Base-by-base conservation (phyloP, 2,113 vertebrate species). In the Rafetus swinhoei region DNA sequence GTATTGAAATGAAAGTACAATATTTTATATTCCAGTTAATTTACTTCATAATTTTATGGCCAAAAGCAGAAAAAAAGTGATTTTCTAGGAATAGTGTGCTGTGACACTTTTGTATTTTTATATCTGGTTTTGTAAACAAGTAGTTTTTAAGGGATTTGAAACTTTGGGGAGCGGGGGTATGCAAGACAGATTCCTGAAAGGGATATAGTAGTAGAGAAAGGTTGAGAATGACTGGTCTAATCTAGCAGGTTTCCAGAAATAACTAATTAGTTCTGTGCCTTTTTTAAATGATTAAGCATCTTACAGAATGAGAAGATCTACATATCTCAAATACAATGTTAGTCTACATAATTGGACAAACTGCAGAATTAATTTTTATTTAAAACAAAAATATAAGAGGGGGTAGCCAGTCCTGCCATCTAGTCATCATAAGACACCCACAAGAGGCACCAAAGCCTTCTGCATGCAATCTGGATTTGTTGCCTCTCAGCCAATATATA, bases 211-310 rank as follows among this genome's bases (percentile, higher is more conserved):
- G 53, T 54, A 10, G 10, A 14, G 53, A 54, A 54, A 54, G 53
- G 7, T 54, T 54, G 53, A 13, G 53, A 54, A 11, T 13, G 9
- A 13, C 53, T 54, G 53, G 24, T 74, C 72, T 62, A 76, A 91
- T 21, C 56, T 35, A 81, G 15, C 76, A 53, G 14, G n/a, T 60
- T 94, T 92, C 60, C 62, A 88, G 79, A 77, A 94, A 81, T 7
- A 60, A 86, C 57, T 9, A 87, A 95, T 86, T 89, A 96, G 84
- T 76, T 50, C 35, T 0, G n/a, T 29, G 69, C 32, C 81, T 84
- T 87, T 89, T 84, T 60, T 39, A 57, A 86, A 86, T 0, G 0
- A 55, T 2, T 45, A 79, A 90, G 53, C 79, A 50, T 45, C 83
- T 22, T 8, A 0, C 89, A 25, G 86, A 93, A 77, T 0, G 56